Evolutionary conservation across 2,888 invertebrate genomes (phyloP).

Genomic region (Cephus pygmeus): DNA sequence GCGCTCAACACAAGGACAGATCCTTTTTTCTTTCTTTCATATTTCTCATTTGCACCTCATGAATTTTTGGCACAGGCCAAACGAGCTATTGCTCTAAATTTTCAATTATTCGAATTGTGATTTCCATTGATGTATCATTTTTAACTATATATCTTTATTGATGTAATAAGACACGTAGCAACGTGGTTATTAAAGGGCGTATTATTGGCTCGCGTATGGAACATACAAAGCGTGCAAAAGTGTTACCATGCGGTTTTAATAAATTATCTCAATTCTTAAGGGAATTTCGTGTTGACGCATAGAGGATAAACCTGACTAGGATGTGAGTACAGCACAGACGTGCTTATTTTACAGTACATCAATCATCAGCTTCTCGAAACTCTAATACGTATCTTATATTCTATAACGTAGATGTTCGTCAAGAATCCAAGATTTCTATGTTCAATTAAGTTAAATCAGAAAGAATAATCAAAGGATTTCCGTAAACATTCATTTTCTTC

Average conservation of each 20-base stretch:
- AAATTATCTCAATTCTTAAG: background rate
- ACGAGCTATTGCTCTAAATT: too few species aligned
- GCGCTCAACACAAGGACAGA: too few species aligned
- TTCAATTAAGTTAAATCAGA: background rate
- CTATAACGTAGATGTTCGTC: background rate
- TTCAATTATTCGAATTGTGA: too few species aligned
- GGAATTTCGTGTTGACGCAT: background rate
- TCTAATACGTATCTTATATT: background rate
- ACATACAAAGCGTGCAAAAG: background rate
- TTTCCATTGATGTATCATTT: background rate
- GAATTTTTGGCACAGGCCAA: too few species aligned
- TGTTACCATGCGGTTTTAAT: background rate
- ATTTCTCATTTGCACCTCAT: too few species aligned
- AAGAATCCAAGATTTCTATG: background rate
- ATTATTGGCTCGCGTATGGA: background rate
- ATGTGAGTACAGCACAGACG: background rate
- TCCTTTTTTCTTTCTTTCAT: too few species aligned
- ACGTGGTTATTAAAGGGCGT: background rate
- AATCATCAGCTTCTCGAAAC: background rate
- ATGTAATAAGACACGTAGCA: background rate
- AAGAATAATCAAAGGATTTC: background rate
- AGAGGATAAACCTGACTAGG: background rate
- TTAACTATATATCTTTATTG: background rate
- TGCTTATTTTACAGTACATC: background rate
- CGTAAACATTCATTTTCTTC: background rate